A percentile compares a stretch with the other conserved stretches of the same genome.
phyloP scores from a whole-genome alignment of 64 coral and sea anemone species.

The Dendronephthya gigantea region DNA sequence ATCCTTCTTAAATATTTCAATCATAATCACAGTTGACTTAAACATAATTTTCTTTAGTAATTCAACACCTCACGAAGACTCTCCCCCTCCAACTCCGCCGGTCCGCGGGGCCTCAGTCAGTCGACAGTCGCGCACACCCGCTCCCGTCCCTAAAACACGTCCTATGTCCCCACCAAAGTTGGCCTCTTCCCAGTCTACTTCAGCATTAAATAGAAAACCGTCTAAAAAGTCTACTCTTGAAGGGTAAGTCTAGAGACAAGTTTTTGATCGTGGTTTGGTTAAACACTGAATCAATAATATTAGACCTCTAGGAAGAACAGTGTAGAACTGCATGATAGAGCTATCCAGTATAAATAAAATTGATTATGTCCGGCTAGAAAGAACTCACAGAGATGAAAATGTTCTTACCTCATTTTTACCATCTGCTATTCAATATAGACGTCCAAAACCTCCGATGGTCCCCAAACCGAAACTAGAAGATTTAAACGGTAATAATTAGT shows the following conservation, averaged over 20 bases:
- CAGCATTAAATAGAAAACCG: not conserved
- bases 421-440: not conserved
- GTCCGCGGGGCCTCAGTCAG: conserved; percentile 75
- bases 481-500: conserved; percentile 1
- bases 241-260: not conserved
- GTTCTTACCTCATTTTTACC: not conserved
- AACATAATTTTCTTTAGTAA: conserved; percentile 6
- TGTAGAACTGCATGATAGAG: too few species aligned
- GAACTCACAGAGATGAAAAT: not conserved
- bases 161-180: conserved; percentile 12
- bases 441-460: not conserved
- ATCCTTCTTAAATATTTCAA: too few species aligned
- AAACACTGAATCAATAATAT: not conserved
- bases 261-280: not conserved
- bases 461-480: not conserved
- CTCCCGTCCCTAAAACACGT: conserved; percentile 46
- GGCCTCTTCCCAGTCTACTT: conserved; percentile 16
- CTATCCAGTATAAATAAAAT: not conserved
- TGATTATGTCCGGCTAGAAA: not conserved
- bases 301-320: too few species aligned
- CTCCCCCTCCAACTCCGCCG: conserved; percentile 58
- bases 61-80: not conserved
- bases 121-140: conserved; percentile 31
- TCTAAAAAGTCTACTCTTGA: not conserved
- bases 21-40: too few species aligned